These are phyloP conservation scores for Epizoanthus scotinus DNA, from an alignment of 92 coral and sea anemone species.

Conservation along the genomic window DNA sequence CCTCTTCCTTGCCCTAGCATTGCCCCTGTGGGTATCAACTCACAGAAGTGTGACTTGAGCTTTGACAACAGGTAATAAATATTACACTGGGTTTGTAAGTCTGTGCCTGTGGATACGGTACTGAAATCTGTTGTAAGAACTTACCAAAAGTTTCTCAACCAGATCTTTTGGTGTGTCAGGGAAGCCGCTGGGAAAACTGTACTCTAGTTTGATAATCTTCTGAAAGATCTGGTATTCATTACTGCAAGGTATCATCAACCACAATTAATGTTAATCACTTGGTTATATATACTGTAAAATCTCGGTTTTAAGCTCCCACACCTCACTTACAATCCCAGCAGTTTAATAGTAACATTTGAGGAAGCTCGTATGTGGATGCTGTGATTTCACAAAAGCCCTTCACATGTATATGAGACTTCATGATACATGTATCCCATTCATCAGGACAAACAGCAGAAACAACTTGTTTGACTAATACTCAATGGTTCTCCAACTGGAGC, in stretches of 20 bases:
- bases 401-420: too few species aligned
- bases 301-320: neutral
- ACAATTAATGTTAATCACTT: neutral
- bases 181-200: constrained; percentile 92
- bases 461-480: too few species aligned
- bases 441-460: neutral
- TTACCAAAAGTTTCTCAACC: constrained; percentile 83
- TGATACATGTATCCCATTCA: neutral
- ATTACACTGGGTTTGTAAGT: too few species aligned
- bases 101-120: too few species aligned
- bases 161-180: constrained; percentile 86
- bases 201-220: constrained; percentile 87
- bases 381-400: too few species aligned
- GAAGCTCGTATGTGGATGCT: too few species aligned
- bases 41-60: too few species aligned
- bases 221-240: constrained; percentile 98
- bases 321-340: neutral
- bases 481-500: too few species aligned
- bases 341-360: too few species aligned
- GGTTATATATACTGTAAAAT: neutral
- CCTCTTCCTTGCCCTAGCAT: too few species aligned
- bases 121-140: constrained; percentile 12
- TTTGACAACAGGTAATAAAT: too few species aligned
- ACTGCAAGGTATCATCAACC: constrained; percentile 41
- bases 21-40: too few species aligned